These are phyloP conservation scores for Tetanocera ferruginea DNA, from an alignment of 2,888 invertebrate species.

Conservation along the genomic window DNA sequence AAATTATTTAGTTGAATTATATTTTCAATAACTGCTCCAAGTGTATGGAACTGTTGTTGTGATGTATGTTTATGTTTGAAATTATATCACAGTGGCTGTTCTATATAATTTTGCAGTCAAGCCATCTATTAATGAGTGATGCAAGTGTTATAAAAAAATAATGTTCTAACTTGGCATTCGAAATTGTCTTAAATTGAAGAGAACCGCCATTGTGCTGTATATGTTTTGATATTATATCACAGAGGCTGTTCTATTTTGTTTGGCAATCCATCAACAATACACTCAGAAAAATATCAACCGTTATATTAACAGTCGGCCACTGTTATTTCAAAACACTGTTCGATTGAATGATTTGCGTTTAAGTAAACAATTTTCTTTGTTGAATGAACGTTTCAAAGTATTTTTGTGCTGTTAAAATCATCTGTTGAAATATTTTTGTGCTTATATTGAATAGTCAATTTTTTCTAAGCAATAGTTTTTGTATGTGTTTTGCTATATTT, in stretches of 20 bases:
- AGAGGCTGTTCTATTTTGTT: conserved; percentile 70
- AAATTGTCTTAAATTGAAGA: conserved; percentile 52
- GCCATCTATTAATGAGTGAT: not conserved
- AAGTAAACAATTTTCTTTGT: too few relatives aligned
- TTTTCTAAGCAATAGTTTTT: too few relatives aligned
- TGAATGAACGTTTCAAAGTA: too few relatives aligned
- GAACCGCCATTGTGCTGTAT: conserved; percentile 65
- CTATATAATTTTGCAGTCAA: conserved; percentile 48
- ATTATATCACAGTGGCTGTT: conserved; percentile 59
- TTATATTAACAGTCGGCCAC: too few relatives aligned
- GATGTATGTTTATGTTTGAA: conserved; percentile 48
- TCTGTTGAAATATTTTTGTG: too few relatives aligned
- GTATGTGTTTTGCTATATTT: too few relatives aligned
- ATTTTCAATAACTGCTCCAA: not conserved
- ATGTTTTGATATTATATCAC: conserved; percentile 61
- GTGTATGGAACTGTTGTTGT: conserved; percentile 53
- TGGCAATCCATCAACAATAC: conserved; percentile 43
- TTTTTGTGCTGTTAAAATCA: too few relatives aligned
- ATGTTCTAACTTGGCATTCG: not conserved
- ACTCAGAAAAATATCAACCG: not conserved
- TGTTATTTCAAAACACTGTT: too few relatives aligned
- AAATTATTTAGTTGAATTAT: conserved; percentile 13
- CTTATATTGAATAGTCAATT: too few relatives aligned
- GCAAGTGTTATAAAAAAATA: not conserved
- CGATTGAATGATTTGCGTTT: too few relatives aligned